A percentile compares a stretch with the other conserved stretches of the same genome.
Evolutionary conservation across 2,888 invertebrate genomes (phyloP).

Genomic region (Spatulosminthurus flaviceps): DNA sequence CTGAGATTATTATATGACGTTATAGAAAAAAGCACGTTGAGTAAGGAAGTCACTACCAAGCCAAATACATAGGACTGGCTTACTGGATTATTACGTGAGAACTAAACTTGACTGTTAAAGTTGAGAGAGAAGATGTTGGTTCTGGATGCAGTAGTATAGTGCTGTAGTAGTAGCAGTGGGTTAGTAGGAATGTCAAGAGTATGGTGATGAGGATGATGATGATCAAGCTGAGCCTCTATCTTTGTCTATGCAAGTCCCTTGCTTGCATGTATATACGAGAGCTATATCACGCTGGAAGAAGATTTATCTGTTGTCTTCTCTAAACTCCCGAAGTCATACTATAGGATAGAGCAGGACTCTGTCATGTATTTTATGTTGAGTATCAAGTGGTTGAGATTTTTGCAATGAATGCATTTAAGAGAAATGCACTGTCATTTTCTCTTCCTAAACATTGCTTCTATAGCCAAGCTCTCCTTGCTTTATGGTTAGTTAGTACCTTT

Average conservation of each 20-base stretch:
- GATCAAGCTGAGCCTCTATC: no score
- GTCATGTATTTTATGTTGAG: slow-evolving; percentile 33
- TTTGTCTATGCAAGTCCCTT: no score
- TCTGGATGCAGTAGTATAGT: no score
- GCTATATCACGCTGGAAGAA: neutral
- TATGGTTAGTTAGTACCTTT: neutral
- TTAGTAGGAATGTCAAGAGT: slow-evolving; percentile 9
- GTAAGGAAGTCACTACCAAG: neutral
- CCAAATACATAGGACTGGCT: neutral
- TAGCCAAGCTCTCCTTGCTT: neutral
- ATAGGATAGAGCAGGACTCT: neutral
- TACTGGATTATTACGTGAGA: slow-evolving; percentile 12
- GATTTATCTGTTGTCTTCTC: slow-evolving; percentile 27
- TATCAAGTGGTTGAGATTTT: slow-evolving; percentile 16
- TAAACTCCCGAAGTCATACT: slow-evolving; percentile 18
- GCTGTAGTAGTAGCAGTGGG: slow-evolving; percentile 2
- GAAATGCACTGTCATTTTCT: slow-evolving; percentile 3
- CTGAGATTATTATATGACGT: neutral
- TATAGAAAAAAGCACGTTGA: neutral
- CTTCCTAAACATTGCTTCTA: neutral
- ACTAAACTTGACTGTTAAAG: slow-evolving; percentile 6
- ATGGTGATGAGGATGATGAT: neutral
- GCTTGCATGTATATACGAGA: neutral
- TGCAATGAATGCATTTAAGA: slow-evolving; percentile 6
- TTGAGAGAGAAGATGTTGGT: neutral